Evolutionary conservation across 1,140 invertebrate genomes (phyloP).

Genomic region (Rhysida immarginata): DNA sequence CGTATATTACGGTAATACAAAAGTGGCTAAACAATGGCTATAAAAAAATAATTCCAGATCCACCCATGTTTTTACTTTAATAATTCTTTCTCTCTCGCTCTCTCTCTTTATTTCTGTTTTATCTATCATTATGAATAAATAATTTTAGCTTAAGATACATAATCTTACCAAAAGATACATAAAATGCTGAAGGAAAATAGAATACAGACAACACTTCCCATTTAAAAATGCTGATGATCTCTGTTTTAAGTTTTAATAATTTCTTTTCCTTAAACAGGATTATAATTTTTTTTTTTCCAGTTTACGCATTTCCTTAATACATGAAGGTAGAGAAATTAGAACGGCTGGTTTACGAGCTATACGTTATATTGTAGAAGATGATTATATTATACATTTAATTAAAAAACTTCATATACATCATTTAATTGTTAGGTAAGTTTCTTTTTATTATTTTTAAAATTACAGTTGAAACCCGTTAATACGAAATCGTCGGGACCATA

Average conservation of each 20-base stretch:
- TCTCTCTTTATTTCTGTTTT: background rate
- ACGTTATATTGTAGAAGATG: conserved; percentile 60
- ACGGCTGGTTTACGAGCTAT: conserved; percentile 70
- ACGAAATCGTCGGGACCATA: too few relatives aligned
- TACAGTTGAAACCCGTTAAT: too few relatives aligned
- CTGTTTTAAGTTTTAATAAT: background rate
- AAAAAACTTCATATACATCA: conserved; percentile 64
- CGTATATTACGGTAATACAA: too few relatives aligned
- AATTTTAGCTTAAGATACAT: too few relatives aligned
- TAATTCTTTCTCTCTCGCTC: too few relatives aligned
- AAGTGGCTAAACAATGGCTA: too few relatives aligned
- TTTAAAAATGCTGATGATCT: background rate
- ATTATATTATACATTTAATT: conserved; percentile 57
- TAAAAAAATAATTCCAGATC: too few relatives aligned
- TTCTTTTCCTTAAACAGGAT: conserved; percentile 7
- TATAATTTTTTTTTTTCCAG: conserved; percentile 38
- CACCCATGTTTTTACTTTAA: too few relatives aligned
- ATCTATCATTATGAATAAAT: conserved; percentile 8
- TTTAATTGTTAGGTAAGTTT: conserved; percentile 58
- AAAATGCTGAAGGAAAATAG: too few relatives aligned
- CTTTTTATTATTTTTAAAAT: too few relatives aligned
- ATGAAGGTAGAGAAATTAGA: conserved; percentile 73
- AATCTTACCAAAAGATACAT: too few relatives aligned
- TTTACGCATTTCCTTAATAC: conserved; percentile 60
- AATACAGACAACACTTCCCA: too few relatives aligned